phyloP scores from a whole-genome alignment of 2,113 vertebrate genomes.

The Actenoides lindsayi region DNA sequence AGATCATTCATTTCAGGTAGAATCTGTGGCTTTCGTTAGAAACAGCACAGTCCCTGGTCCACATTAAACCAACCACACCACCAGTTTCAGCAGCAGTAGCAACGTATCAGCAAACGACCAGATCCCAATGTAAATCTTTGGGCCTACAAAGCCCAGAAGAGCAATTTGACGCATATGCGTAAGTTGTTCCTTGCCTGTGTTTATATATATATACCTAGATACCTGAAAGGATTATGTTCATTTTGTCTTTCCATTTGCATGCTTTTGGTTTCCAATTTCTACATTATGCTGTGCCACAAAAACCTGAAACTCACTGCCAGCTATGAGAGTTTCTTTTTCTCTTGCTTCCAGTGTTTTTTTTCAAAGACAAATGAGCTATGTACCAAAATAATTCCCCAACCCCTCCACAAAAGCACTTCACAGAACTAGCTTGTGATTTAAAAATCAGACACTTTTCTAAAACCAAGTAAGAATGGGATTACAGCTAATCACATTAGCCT shows the following conservation, averaged over 20 bases:
- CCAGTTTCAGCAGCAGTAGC: not conserved
- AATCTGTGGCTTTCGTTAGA: not conserved
- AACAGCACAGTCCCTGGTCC: no score
- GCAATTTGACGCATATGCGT: fast-evolving
- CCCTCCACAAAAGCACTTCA: not conserved
- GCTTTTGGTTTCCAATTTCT: not conserved
- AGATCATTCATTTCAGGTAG: not conserved
- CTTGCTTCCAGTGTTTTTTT: not conserved
- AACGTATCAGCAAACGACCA: not conserved
- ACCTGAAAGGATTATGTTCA: not conserved
- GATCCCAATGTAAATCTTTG: not conserved
- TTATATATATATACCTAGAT: not conserved
- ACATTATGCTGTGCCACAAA: not conserved
- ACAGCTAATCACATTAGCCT: conserved; percentile 58
- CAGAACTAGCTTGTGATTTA: not conserved
- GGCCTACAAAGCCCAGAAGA: not conserved
- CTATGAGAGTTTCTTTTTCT: not conserved
- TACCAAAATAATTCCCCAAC: not conserved
- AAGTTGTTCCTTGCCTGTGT: not conserved
- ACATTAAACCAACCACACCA: fast-evolving
- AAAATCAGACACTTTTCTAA: conserved; percentile 26
- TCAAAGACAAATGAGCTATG: not conserved
- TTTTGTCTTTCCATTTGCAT: not conserved
- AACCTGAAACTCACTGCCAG: not conserved
- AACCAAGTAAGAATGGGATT: conserved; percentile 52